Evolutionary conservation across 1,140 invertebrate genomes (phyloP).

Genomic region (Pristionchus pacificus): DNA sequence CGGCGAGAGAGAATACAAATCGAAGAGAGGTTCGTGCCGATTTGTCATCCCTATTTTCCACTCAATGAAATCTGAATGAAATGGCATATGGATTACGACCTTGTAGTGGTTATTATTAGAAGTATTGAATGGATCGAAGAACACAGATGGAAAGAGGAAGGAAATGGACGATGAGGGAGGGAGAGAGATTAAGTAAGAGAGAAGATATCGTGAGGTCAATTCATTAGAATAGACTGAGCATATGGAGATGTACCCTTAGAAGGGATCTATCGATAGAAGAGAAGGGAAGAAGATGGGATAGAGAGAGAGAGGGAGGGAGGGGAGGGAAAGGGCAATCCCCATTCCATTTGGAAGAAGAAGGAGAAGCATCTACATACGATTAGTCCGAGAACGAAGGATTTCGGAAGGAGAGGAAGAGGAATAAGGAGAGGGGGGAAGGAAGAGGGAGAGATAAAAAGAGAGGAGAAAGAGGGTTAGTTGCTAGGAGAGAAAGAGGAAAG

Average conservation of each 20-base stretch:
- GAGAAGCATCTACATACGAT: slow-evolving; percentile 18
- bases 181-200: slow-evolving; percentile 21
- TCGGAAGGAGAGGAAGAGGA: slow-evolving; percentile 18
- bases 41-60: no score
- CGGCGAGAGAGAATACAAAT: no score
- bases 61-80: no score
- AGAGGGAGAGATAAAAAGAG: no score
- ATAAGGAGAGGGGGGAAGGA: slow-evolving; percentile 6
- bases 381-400: slow-evolving; percentile 7
- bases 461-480: no score
- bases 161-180: slow-evolving; percentile 11
- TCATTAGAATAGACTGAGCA: slow-evolving; percentile 12
- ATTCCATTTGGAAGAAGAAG: slow-evolving; percentile 30
- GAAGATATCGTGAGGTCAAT: slow-evolving; percentile 43
- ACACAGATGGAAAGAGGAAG: no score
- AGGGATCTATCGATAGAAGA: background rate
- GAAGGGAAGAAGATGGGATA: no score
- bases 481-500: no score
- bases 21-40: no score
- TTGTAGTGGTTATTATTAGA: no score
- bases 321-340: slow-evolving; percentile 33
- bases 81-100: no score
- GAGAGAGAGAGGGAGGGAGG: slow-evolving; percentile 19
- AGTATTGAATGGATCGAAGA: no score
- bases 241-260: slow-evolving; percentile 15